phyloP scores from a whole-genome alignment of 1,140 invertebrate species.

The Cephus cinctus region DNA sequence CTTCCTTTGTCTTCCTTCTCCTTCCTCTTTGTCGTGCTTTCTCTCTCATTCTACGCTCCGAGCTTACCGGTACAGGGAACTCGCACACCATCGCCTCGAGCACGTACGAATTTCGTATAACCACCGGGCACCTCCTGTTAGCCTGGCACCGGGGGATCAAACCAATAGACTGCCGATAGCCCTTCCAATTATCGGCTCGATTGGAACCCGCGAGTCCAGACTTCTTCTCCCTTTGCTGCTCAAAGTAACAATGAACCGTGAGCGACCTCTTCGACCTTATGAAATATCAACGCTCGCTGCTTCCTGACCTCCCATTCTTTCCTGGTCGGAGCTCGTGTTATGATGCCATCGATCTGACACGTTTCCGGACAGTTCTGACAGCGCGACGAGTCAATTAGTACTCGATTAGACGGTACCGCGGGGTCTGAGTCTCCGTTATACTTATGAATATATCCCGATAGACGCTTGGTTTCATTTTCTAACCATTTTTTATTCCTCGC shows the following conservation, averaged over 20 bases:
- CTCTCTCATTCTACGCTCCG: background rate
- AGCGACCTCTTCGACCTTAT: conserved; percentile 19
- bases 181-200: conserved; percentile 49
- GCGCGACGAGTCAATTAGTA: background rate
- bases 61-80: background rate
- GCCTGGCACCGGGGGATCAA: conserved; percentile 50
- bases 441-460: no score
- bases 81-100: background rate
- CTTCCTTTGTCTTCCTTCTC: no score
- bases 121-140: conserved; percentile 39
- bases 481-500: no score
- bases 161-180: conserved; percentile 57
- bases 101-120: conserved; percentile 41
- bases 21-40: background rate
- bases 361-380: conserved; percentile 27
- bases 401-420: no score
- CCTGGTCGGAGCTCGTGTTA: conserved; percentile 39
- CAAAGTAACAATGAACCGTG: background rate
- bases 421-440: no score
- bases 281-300: no score
- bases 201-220: conserved; percentile 24
- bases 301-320: no score
- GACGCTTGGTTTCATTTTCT: no score
- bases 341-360: conserved; percentile 48
- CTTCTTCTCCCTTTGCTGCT: background rate